These are phyloP conservation scores for Orchesella cincta DNA, from an alignment of 1,140 invertebrate genomes.

Conservation along the genomic window DNA sequence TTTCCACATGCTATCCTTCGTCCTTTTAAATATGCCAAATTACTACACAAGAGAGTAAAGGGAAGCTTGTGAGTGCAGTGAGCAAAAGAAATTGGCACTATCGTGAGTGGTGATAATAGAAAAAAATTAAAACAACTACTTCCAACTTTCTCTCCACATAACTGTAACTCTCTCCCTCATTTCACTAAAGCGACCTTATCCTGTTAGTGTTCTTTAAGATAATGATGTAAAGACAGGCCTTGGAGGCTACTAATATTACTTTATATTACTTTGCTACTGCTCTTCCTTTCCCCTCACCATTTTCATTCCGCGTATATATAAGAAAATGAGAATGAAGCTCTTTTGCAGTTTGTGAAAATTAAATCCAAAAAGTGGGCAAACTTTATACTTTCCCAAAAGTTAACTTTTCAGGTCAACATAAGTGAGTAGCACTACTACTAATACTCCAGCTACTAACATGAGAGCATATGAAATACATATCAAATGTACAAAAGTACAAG, in stretches of 20 bases:
- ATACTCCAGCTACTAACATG: too few species aligned
- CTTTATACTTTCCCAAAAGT: background rate
- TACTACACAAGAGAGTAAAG: too few species aligned
- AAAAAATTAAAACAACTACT: background rate
- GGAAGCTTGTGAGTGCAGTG: too few species aligned
- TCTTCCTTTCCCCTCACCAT: background rate
- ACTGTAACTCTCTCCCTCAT: background rate
- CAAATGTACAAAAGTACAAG: too few species aligned
- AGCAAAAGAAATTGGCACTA: background rate
- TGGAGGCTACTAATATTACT: background rate
- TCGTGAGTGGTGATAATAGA: background rate
- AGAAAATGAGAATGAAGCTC: background rate
- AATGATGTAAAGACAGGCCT: background rate
- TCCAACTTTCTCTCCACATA: background rate
- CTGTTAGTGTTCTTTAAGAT: too few species aligned
- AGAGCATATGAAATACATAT: too few species aligned
- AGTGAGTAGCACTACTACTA: background rate
- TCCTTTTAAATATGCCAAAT: too few species aligned
- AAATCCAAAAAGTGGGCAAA: background rate
- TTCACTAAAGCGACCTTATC: background rate
- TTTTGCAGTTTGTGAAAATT: conserved; percentile 5
- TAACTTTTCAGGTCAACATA: conserved; percentile 11
- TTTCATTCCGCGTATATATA: too few species aligned
- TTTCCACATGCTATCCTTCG: too few species aligned
- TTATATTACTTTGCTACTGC: background rate